Percentiles rank a stretch among this genome's conserved stretches.
These are phyloP conservation scores for Platorchestia sp. DNA, from an alignment of 1,140 invertebrate species.

Conservation along the genomic window DNA sequence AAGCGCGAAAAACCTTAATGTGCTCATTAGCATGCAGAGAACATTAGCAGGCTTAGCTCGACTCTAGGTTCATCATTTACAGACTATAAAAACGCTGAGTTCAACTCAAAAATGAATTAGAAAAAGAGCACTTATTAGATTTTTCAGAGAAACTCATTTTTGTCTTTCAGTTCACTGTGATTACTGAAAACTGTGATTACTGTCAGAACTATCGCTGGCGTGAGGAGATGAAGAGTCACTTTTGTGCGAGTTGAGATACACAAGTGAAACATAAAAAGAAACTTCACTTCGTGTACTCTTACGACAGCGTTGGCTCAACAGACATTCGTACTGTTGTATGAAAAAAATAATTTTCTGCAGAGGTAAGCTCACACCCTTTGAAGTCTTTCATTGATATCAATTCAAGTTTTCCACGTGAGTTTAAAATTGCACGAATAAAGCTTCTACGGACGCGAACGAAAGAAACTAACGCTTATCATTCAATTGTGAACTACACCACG, in stretches of 20 bases:
- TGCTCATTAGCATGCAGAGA: conserved; percentile 45
- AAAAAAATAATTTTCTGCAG: neutral
- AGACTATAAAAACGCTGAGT: neutral
- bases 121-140: neutral
- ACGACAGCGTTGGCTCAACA: neutral
- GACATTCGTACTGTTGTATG: neutral
- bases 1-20: neutral
- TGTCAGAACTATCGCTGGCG: neutral
- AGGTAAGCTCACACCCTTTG: too few species aligned
- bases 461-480: neutral
- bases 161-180: neutral
- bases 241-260: neutral
- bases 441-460: neutral
- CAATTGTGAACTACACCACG: neutral
- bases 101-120: neutral
- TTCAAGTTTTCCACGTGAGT: neutral
- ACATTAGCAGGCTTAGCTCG: conserved; percentile 4
- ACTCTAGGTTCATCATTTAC: conserved; percentile 2
- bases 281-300: neutral
- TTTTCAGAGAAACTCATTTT: neutral
- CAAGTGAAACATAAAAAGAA: neutral
- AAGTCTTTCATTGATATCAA: neutral
- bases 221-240: neutral
- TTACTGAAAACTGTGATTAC: too few species aligned
- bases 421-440: neutral